These are phyloP conservation scores for Sinocyclocheilus grahami DNA, from an alignment of 2,113 vertebrate genomes.

Conservation along the genomic window DNA sequence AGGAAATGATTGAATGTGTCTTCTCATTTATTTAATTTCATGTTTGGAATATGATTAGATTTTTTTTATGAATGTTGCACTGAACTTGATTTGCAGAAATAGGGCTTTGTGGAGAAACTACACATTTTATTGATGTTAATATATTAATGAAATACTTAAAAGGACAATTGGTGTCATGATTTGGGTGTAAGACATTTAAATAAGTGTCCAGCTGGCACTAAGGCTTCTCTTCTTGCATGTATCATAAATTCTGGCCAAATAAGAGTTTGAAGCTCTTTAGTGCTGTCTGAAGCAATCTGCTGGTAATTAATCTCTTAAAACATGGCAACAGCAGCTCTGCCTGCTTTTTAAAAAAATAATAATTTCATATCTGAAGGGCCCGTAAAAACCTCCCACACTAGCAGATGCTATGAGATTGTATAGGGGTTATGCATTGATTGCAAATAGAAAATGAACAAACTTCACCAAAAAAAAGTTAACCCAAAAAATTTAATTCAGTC, in stretches of 20 bases:
- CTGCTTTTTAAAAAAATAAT: not conserved
- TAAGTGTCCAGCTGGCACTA: not conserved
- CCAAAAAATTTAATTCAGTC: not conserved
- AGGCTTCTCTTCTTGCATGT: not conserved
- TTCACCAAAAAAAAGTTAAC: not conserved
- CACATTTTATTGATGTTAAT: not conserved
- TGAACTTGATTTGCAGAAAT: not conserved
- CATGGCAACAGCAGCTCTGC: not conserved
- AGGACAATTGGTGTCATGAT: conserved; percentile 3
- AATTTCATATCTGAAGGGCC: conserved; percentile 6
- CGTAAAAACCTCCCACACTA: not conserved
- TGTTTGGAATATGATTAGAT: conserved; percentile 4
- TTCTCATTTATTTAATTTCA: conserved; percentile 27
- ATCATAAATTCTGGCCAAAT: not conserved
- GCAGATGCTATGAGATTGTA: not conserved
- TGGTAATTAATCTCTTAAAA: not conserved
- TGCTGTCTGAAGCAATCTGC: not conserved
- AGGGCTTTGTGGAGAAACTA: conserved; percentile 6
- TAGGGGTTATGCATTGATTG: not conserved
- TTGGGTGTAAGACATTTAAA: not conserved
- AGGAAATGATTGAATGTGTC: conserved; percentile 17
- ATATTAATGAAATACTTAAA: conserved; percentile 23
- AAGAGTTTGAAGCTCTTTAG: not conserved
- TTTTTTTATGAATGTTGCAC: conserved; percentile 28
- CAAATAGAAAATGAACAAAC: not conserved